Percentiles rank a stretch among this genome's conserved stretches.
These are phyloP conservation scores for Eciton burchellii DNA, from an alignment of 1,140 invertebrate genomes.

Conservation along the genomic window DNA sequence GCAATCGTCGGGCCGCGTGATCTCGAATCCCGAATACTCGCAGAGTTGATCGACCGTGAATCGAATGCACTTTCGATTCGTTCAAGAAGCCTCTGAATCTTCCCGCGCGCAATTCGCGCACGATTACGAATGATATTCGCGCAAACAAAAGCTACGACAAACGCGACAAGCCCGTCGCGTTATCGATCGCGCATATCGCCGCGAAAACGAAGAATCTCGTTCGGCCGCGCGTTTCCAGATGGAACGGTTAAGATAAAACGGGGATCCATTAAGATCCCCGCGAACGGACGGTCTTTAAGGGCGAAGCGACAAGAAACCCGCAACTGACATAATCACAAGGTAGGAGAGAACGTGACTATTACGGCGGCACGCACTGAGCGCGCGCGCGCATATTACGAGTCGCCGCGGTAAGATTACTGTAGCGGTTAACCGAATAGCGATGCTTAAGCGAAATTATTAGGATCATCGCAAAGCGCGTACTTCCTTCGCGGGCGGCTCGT, in stretches of 20 bases:
- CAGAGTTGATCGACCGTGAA: too few species aligned
- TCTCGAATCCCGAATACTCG: too few species aligned
- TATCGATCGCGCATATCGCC: constrained; percentile 39
- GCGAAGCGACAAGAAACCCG: constrained; percentile 56
- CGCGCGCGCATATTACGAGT: neutral
- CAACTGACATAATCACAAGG: constrained; percentile 64
- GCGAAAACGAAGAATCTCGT: constrained; percentile 34
- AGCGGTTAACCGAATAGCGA: constrained; percentile 58
- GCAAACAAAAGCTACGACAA: neutral
- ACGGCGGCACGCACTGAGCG: constrained; percentile 19
- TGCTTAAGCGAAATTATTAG: constrained; percentile 53
- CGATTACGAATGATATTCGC: too few species aligned
- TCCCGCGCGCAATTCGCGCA: too few species aligned
- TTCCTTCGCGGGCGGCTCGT: constrained; percentile 16
- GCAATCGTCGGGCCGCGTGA: too few species aligned
- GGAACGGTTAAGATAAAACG: constrained; percentile 48
- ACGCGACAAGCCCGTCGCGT: neutral
- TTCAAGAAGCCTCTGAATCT: too few species aligned
- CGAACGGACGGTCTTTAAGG: constrained; percentile 61
- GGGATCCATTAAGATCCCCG: constrained; percentile 56
- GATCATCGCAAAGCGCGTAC: constrained; percentile 29
- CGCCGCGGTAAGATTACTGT: constrained; percentile 54
- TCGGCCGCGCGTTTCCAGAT: constrained; percentile 29
- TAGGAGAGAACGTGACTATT: constrained; percentile 55
- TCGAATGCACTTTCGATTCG: too few species aligned